A percentile compares a stretch with the other conserved stretches of the same genome.
Conservation (phyloP, 2,113 vertebrate genomes). For the Anas platyrhynchos region DNA sequence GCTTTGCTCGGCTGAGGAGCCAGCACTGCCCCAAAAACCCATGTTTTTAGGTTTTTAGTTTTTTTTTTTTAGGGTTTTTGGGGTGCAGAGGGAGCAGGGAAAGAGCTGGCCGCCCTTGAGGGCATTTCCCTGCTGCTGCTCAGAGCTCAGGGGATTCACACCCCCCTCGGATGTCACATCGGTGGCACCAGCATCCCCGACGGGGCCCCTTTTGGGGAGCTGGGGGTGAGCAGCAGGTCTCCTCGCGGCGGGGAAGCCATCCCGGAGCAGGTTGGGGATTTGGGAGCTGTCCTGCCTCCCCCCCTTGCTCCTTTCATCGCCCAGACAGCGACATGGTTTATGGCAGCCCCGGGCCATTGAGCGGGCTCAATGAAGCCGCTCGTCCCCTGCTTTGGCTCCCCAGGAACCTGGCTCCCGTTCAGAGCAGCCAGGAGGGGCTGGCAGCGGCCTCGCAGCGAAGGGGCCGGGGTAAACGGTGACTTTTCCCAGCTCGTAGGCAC, state of each 20-base stretch:
- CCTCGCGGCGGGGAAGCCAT: fast-evolving
- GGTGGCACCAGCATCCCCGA: fast-evolving
- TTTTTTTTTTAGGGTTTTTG: not conserved
- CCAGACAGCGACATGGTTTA: slow-evolving; percentile 54
- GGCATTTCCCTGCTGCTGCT: not conserved
- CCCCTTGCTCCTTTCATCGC: slow-evolving; percentile 15
- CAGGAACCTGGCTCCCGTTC: slow-evolving; percentile 49
- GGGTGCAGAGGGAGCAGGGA: not conserved
- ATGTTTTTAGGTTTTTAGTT: no score
- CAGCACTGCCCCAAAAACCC: not conserved
- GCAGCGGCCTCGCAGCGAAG: not conserved
- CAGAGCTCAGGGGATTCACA: fast-evolving
- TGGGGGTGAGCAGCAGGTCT: not conserved
- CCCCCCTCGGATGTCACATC: fast-evolving
- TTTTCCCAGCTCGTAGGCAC: not conserved
- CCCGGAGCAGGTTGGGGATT: not conserved
- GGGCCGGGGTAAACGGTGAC: not conserved
- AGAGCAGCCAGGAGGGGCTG: slow-evolving; percentile 45
- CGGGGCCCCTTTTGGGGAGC: not conserved
- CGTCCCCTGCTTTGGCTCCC: not conserved
- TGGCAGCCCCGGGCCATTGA: slow-evolving; percentile 36
- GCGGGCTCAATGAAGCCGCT: not conserved
- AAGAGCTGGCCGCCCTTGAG: fast-evolving
- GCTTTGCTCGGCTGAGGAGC: not conserved
- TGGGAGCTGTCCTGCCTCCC: not conserved